Conservation (phyloP, 1,140 invertebrate species). For the Aphaenogaster floridana region DNA sequence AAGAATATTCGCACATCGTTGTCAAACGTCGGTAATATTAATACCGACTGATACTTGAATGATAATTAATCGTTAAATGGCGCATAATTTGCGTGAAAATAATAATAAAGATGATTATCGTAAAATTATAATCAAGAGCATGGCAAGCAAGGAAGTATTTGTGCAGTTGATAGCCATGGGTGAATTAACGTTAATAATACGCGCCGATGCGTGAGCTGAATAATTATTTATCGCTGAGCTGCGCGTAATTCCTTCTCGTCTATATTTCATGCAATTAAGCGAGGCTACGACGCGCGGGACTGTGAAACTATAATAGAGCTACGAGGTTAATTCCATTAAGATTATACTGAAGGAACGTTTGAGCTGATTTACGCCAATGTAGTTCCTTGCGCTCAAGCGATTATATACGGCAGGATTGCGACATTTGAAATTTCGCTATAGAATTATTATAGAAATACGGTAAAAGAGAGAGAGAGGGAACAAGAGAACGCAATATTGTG, state of each 20-base stretch:
- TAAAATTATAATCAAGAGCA: constrained; percentile 1
- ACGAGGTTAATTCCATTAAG: constrained; percentile 55
- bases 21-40: neutral
- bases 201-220: constrained; percentile 39
- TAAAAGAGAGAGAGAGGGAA: too few relatives aligned
- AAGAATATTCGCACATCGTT: neutral
- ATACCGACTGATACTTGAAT: neutral
- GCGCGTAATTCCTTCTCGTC: constrained; percentile 49
- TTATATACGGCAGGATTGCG: constrained; percentile 28
- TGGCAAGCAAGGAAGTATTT: constrained; percentile 16
- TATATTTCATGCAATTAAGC: constrained; percentile 57
- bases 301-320: constrained; percentile 49
- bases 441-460: neutral
- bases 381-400: constrained; percentile 4
- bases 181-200: constrained; percentile 41
- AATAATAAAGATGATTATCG: constrained; percentile 22
- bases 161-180: neutral
- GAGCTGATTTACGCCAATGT: constrained; percentile 47
- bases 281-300: constrained; percentile 23
- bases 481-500: neutral
- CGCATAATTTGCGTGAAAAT: constrained; percentile 9
- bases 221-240: constrained; percentile 53
- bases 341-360: constrained; percentile 48
- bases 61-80: constrained; percentile 5
- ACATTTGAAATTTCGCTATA: constrained; percentile 11